These are phyloP conservation scores for Callospermophilus lateralis DNA, from an alignment of 2,113 vertebrate genomes.

Conservation along the genomic window DNA sequence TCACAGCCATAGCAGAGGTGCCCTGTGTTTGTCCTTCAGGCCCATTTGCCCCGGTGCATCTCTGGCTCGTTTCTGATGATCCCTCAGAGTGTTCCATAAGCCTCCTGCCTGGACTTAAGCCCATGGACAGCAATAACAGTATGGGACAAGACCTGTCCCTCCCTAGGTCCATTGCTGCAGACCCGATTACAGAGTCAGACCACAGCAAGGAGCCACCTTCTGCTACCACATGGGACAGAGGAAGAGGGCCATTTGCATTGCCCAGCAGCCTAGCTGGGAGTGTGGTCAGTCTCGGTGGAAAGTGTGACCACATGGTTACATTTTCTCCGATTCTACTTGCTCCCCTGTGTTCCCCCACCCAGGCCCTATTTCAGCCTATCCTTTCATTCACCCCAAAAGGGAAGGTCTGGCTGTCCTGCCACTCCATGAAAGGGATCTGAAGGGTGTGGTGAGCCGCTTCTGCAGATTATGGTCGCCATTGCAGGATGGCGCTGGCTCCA, in stretches of 20 bases:
- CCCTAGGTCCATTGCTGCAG: background rate
- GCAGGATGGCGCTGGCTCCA: no score
- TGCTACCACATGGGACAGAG: background rate
- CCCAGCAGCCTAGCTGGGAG: background rate
- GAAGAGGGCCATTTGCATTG: background rate
- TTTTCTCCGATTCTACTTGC: background rate
- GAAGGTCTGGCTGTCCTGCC: background rate
- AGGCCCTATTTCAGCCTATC: background rate
- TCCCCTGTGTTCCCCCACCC: background rate
- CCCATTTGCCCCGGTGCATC: background rate
- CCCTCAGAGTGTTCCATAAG: constrained; percentile 58
- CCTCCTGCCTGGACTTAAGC: background rate
- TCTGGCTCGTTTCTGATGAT: background rate
- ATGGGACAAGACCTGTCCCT: constrained; percentile 43
- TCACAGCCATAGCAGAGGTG: background rate
- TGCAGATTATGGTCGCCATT: no score
- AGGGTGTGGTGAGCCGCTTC: no score
- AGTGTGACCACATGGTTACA: background rate
- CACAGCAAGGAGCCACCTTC: constrained; percentile 47
- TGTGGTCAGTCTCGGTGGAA: background rate
- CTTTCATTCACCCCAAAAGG: background rate
- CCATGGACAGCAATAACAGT: constrained; percentile 23
- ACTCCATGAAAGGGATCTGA: background rate
- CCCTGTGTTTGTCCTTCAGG: background rate
- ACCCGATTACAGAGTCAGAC: constrained; percentile 67